Evolutionary conservation across 2,797 vertebrate genomes (phyloP).

Genomic region (Rhabdomys pumilio): DNA sequence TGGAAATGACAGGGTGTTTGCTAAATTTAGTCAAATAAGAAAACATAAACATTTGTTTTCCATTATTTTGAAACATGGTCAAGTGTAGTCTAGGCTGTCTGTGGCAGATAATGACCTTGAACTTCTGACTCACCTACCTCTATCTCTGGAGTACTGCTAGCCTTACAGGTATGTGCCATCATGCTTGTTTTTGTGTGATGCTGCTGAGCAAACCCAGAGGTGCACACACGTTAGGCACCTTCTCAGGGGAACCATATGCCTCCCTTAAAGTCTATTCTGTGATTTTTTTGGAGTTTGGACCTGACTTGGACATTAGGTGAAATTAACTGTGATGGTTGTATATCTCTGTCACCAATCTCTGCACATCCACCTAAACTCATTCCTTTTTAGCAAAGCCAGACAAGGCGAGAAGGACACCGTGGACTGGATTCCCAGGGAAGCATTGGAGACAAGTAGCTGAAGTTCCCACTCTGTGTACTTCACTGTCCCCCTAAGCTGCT

Average conservation of each 20-base stretch:
- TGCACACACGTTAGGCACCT: neutral
- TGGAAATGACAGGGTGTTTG: neutral
- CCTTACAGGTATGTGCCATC: neutral
- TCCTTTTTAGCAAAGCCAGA: slow-evolving; percentile 37
- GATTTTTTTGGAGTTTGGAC: neutral
- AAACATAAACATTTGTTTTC: neutral
- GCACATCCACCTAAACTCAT: neutral
- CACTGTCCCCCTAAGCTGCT: neutral
- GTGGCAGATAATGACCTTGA: neutral
- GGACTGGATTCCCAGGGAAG: neutral
- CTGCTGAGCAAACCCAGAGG: neutral
- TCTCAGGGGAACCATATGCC: neutral
- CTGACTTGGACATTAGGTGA: slow-evolving; percentile 42
- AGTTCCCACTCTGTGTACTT: neutral
- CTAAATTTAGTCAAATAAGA: slow-evolving; percentile 47
- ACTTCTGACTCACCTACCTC: neutral
- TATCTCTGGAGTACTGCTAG: neutral
- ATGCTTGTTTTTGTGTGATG: neutral
- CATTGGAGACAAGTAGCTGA: no score
- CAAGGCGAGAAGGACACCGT: no score
- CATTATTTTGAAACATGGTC: neutral
- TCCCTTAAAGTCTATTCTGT: neutral
- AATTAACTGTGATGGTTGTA: neutral
- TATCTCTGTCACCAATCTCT: slow-evolving; percentile 15
- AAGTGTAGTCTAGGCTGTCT: no score